Conservation (phyloP, 2,797 vertebrate genomes). For the Poliocrania exsul region DNA sequence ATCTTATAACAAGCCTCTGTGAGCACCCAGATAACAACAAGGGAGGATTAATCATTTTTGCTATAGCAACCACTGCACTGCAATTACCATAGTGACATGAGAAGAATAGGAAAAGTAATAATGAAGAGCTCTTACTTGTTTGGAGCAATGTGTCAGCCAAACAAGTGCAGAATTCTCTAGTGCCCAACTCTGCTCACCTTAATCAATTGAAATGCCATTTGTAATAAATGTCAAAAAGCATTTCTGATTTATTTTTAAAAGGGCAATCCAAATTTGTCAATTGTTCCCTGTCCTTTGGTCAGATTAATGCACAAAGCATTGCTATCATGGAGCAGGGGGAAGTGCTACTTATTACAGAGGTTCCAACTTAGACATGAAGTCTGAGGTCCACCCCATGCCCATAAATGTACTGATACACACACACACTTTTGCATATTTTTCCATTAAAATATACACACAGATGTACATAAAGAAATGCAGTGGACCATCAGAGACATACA, state of each 20-base stretch:
- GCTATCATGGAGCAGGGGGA: neutral
- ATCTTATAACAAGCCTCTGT: conserved; percentile 26
- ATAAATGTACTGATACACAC: neutral
- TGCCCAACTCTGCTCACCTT: conserved; percentile 32
- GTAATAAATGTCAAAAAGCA: conserved; percentile 15
- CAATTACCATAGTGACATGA: conserved; percentile 62
- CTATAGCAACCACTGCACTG: conserved; percentile 69
- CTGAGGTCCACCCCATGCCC: neutral
- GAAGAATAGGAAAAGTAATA: conserved; percentile 59
- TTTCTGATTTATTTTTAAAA: conserved; percentile 22
- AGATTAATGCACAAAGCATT: conserved; percentile 3
- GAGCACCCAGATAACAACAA: conserved; percentile 36
- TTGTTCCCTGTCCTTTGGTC: neutral
- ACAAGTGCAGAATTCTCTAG: conserved; percentile 37
- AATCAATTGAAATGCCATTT: conserved; percentile 26
- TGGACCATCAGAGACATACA: neutral
- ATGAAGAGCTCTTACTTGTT: conserved; percentile 61
- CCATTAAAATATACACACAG: neutral
- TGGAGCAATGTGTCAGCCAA: conserved; percentile 66
- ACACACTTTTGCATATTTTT: neutral
- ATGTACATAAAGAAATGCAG: rapidly evolving
- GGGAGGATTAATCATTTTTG: conserved; percentile 71
- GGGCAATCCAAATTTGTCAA: neutral
- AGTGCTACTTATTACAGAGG: neutral
- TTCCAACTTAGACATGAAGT: neutral